Percentiles rank a stretch among this genome's conserved stretches.
phyloP scores from a whole-genome alignment of 2,888 invertebrate genomes.

The Xylophagus ater region DNA sequence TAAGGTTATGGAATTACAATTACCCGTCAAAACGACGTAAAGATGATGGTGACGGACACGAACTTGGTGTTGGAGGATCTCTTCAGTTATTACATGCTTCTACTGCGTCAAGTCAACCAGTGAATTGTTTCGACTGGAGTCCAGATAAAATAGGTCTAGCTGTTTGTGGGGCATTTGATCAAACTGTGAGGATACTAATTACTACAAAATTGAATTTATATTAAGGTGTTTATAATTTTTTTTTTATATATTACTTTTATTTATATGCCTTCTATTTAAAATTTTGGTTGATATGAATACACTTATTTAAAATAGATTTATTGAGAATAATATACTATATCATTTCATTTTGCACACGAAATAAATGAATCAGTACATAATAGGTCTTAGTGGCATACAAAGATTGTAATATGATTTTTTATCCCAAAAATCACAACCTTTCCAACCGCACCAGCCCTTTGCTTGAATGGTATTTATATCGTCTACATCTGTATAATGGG shows the following conservation, averaged over 20 bases:
- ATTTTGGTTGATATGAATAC: not conserved
- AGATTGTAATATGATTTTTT: slow-evolving; percentile 92
- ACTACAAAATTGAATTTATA: slow-evolving; percentile 76
- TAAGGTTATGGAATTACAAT: slow-evolving; percentile 90
- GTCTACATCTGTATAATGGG: slow-evolving; percentile 90
- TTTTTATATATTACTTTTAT: not conserved
- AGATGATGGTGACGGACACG: slow-evolving; percentile 58
- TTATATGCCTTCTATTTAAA: slow-evolving; percentile 6
- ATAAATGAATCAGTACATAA: slow-evolving; percentile 26
- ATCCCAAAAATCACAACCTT: slow-evolving; percentile 87
- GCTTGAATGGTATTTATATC: slow-evolving; percentile 59
- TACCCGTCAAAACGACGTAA: slow-evolving; percentile 70
- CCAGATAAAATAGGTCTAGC: slow-evolving; percentile 79
- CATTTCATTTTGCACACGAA: too few species aligned
- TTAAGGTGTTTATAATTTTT: slow-evolving; percentile 28
- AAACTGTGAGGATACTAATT: slow-evolving; percentile 72
- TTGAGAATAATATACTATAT: too few species aligned
- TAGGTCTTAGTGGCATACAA: slow-evolving; percentile 67
- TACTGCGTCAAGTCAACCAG: slow-evolving; percentile 74
- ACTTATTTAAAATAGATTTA: not conserved
- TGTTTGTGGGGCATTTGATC: slow-evolving; percentile 86
- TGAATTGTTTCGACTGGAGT: slow-evolving; percentile 86
- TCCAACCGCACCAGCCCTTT: slow-evolving; percentile 98
- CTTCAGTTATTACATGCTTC: slow-evolving; percentile 67
- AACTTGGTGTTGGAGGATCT: slow-evolving; percentile 65